Evolutionary conservation across 37 sponge, comb jelly and placozoan genomes (phyloP).

Genomic region (Chondrosia reniformis): DNA sequence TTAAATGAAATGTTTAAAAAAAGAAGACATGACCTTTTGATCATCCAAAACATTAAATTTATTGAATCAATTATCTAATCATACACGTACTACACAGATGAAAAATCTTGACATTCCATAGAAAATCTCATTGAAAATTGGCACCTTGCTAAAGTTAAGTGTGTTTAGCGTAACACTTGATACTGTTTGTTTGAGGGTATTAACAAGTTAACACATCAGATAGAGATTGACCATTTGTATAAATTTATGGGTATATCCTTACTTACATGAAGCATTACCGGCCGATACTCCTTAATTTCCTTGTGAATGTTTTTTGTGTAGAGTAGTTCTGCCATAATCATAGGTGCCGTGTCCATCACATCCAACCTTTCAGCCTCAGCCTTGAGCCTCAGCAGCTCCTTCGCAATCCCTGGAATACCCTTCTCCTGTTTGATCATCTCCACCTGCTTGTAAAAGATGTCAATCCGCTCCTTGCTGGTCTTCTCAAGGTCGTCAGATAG

Average conservation of each 20-base stretch:
- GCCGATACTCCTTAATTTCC: slow-evolving; percentile 79
- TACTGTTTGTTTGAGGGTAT: no score
- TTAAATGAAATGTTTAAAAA: no score
- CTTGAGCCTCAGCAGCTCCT: slow-evolving; percentile 56
- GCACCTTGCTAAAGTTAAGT: background rate
- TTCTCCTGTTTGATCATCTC: slow-evolving; percentile 67
- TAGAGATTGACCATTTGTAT: no score
- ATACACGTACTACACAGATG: no score
- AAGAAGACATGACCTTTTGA: no score
- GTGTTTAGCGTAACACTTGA: no score
- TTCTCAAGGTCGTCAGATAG: slow-evolving; percentile 64
- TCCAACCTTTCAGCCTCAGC: slow-evolving; percentile 93
- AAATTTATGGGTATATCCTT: no score
- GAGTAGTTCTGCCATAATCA: slow-evolving; percentile 90
- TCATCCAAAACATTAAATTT: no score
- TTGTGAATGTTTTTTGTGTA: slow-evolving; percentile 69
- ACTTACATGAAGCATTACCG: slow-evolving; percentile 87
- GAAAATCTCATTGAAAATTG: no score
- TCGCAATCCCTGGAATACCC: slow-evolving; percentile 38
- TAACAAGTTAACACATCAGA: no score
- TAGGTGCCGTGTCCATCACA: slow-evolving; percentile 88
- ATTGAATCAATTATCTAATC: no score
- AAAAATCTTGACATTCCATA: no score
- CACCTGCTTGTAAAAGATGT: slow-evolving; percentile 86
- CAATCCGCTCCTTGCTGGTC: slow-evolving; percentile 58